These are phyloP conservation scores for Aurelia coerulea DNA, from an alignment of 30 jellyfish, hydroid and myxozoan genomes.

Conservation along the genomic window DNA sequence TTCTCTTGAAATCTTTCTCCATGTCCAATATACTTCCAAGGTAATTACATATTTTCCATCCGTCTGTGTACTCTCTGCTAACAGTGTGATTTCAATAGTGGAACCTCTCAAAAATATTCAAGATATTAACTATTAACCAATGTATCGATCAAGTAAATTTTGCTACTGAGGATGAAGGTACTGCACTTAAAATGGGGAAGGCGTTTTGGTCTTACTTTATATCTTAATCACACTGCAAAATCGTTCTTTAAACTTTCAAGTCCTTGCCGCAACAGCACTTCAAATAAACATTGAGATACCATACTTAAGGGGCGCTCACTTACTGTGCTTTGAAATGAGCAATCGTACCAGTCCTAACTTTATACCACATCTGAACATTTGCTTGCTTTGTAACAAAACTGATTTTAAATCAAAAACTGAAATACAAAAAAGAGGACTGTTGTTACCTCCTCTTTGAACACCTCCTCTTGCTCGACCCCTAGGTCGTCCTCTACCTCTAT, in stretches of 20 bases:
- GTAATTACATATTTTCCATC: too few relatives aligned
- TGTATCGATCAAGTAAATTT: not conserved
- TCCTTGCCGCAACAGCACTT: not conserved
- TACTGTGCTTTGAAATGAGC: too few relatives aligned
- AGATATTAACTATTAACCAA: not conserved
- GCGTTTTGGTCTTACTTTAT: too few relatives aligned
- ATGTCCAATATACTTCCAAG: too few relatives aligned
- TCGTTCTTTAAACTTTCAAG: not conserved
- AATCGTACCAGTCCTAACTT: too few relatives aligned
- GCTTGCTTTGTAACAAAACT: too few relatives aligned
- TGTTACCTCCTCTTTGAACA: conserved; percentile 56
- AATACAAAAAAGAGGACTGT: not conserved
- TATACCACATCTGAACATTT: too few relatives aligned
- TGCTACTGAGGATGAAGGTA: not conserved
- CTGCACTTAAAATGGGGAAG: not conserved
- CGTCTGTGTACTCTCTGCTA: too few relatives aligned
- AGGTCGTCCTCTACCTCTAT: conserved; percentile 65
- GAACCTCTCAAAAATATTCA: too few relatives aligned
- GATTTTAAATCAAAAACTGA: not conserved
- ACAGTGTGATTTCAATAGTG: too few relatives aligned
- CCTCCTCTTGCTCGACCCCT: conserved; percentile 78
- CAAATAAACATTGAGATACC: not conserved
- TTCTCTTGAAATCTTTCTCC: too few relatives aligned
- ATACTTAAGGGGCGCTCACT: not conserved
- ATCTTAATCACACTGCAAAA: too few relatives aligned